phyloP scores from a whole-genome alignment of 2,888 invertebrate genomes.

The Drosophila antonietae region DNA sequence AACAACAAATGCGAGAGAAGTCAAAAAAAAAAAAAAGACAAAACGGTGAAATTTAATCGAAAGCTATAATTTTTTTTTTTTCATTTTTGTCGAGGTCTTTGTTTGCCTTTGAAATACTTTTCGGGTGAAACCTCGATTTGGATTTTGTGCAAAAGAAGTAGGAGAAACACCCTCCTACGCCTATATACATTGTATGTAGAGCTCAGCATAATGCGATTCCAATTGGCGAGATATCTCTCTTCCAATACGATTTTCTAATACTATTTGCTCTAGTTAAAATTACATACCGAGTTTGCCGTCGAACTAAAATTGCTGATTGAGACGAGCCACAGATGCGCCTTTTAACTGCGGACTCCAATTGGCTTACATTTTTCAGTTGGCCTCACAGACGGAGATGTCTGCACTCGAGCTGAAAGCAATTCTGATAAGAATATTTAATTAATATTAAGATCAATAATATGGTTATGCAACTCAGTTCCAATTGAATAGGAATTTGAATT shows the following conservation, averaged over 20 bases:
- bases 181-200: neutral
- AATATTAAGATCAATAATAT: too few species aligned
- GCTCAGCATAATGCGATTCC: neutral
- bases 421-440: too few species aligned
- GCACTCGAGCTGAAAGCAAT: too few species aligned
- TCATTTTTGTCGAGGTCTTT: conserved; percentile 20
- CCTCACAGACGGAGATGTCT: too few species aligned
- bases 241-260: neutral
- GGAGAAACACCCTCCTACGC: neutral
- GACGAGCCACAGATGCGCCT: neutral
- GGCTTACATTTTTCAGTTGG: neutral
- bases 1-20: conserved; percentile 27
- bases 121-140: conserved; percentile 43
- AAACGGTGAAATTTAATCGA: conserved; percentile 74
- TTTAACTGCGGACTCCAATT: neutral
- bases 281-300: neutral
- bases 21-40: neutral
- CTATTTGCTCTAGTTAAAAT: neutral
- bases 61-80: conserved; percentile 42
- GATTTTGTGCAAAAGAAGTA: conserved; percentile 20
- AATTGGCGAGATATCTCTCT: conserved; percentile 2
- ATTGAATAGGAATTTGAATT: too few species aligned
- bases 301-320: neutral
- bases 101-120: conserved; percentile 66
- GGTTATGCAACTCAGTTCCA: too few species aligned